A percentile compares a stretch with the other conserved stretches of the same genome.
Conservation (phyloP, 2,888 invertebrate genomes). For the Trissonchulus sp. region DNA sequence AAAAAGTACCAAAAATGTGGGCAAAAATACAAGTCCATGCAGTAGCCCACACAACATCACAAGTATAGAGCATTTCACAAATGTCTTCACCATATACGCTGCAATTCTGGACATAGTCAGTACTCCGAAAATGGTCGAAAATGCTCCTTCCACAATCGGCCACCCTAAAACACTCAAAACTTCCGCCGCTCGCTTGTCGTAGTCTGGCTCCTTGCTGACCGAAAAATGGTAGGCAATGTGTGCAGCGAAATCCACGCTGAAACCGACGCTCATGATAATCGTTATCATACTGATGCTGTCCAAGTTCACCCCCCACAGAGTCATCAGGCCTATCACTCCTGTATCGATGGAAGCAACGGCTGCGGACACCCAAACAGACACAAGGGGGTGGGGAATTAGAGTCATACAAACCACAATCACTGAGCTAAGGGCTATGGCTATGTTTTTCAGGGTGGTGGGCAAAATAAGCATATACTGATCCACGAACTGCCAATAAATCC, state of each 20-base stretch:
- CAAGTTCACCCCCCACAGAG: constrained; percentile 84
- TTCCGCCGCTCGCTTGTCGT: constrained; percentile 73
- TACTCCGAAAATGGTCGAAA: constrained; percentile 79
- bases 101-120: constrained; percentile 74
- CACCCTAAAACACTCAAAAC: constrained; percentile 61
- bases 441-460: constrained; percentile 51
- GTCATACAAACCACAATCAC: constrained; percentile 91
- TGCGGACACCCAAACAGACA: constrained; percentile 88
- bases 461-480: constrained; percentile 50
- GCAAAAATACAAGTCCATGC: constrained; percentile 78
- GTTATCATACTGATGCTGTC: constrained; percentile 83
- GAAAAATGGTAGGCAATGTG: constrained; percentile 74
- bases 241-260: constrained; percentile 86
- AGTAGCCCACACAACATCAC: constrained; percentile 85
- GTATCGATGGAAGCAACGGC: constrained; percentile 87
- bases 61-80: constrained; percentile 89
- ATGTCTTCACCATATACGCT: constrained; percentile 83
- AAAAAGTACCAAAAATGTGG: constrained; percentile 53
- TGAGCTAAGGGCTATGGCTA: constrained; percentile 58
- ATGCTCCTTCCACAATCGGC: constrained; percentile 80
- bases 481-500: constrained; percentile 51
- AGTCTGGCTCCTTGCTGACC: constrained; percentile 50
- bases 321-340: constrained; percentile 92
- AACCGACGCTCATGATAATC: constrained; percentile 89
- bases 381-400: constrained; percentile 83